These are phyloP conservation scores for Plagodis pulveraria DNA, from an alignment of 2,888 invertebrate species.

Conservation along the genomic window DNA sequence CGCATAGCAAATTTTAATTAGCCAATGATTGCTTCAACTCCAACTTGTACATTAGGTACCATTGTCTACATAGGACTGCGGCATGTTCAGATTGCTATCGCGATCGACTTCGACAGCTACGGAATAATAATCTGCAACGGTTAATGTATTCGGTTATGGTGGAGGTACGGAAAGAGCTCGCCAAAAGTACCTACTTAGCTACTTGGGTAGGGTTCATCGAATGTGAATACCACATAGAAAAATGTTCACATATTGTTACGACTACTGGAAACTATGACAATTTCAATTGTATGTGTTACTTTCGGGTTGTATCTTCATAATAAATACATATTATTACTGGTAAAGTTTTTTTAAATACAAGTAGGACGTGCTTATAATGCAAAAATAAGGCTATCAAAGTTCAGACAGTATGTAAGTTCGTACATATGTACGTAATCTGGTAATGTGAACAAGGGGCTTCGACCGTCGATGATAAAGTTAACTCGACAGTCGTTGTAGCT, in stretches of 20 bases:
- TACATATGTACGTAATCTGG: slow-evolving; percentile 55
- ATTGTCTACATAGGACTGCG: slow-evolving; percentile 61
- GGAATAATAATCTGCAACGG: slow-evolving; percentile 69
- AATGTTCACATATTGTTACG: too few relatives aligned
- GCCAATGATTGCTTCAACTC: slow-evolving; percentile 72
- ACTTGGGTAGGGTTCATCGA: too few relatives aligned
- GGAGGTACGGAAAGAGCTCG: neutral
- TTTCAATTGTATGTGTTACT: too few relatives aligned
- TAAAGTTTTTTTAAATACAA: too few relatives aligned
- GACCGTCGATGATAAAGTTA: slow-evolving; percentile 69
- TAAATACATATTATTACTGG: too few relatives aligned
- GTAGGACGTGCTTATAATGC: slow-evolving; percentile 33
- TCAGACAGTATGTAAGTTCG: slow-evolving; percentile 51
- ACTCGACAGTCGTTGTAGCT: slow-evolving; percentile 46
- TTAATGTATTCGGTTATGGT: slow-evolving; percentile 31
- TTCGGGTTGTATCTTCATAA: too few relatives aligned
- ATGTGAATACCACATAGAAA: too few relatives aligned
- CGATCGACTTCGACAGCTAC: slow-evolving; percentile 54
- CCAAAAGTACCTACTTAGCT: too few relatives aligned
- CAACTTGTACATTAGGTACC: slow-evolving; percentile 57
- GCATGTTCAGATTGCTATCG: slow-evolving; percentile 68
- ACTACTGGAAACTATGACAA: too few relatives aligned
- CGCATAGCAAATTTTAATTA: slow-evolving; percentile 83
- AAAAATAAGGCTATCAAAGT: slow-evolving; percentile 71
- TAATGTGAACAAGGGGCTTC: slow-evolving; percentile 70